A percentile compares a stretch with the other conserved stretches of the same genome.
phyloP scores from a whole-genome alignment of 2,113 vertebrate genomes.

The Rhegmatorhina hoffmannsi region DNA sequence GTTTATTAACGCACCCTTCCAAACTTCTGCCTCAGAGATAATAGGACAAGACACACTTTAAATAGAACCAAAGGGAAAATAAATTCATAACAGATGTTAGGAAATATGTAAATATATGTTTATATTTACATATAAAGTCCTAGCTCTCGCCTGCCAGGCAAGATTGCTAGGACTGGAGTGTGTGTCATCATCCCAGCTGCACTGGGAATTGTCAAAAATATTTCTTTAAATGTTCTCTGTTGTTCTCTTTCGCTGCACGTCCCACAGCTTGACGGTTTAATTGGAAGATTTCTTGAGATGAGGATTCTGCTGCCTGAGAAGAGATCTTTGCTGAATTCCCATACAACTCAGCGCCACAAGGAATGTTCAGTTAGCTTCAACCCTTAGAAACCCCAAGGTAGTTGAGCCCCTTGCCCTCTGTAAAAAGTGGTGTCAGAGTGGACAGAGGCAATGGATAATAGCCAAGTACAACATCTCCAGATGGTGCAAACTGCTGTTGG shows the following conservation, averaged over 20 bases:
- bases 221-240: constrained; percentile 32
- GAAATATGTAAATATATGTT: constrained; percentile 62
- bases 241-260: constrained; percentile 20
- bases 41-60: constrained; percentile 41
- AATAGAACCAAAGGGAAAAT: constrained; percentile 50
- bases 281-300: background rate
- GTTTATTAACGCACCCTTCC: constrained; percentile 5
- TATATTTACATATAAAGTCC: constrained; percentile 47
- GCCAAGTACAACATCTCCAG: background rate
- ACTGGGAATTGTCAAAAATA: constrained; percentile 44
- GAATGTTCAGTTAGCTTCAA: background rate
- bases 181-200: constrained; percentile 16
- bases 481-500: background rate
- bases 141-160: background rate
- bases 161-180: background rate
- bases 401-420: background rate
- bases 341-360: background rate
- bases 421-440: background rate
- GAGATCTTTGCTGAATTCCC: constrained; percentile 29
- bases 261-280: background rate
- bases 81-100: constrained; percentile 56
- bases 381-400: constrained; percentile 13
- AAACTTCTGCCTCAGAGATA: constrained; percentile 28
- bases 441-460: background rate
- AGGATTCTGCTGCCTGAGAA: constrained; percentile 43